These are phyloP conservation scores for Cataglyphis livida DNA, from an alignment of 2,888 invertebrate genomes.

Conservation along the genomic window DNA sequence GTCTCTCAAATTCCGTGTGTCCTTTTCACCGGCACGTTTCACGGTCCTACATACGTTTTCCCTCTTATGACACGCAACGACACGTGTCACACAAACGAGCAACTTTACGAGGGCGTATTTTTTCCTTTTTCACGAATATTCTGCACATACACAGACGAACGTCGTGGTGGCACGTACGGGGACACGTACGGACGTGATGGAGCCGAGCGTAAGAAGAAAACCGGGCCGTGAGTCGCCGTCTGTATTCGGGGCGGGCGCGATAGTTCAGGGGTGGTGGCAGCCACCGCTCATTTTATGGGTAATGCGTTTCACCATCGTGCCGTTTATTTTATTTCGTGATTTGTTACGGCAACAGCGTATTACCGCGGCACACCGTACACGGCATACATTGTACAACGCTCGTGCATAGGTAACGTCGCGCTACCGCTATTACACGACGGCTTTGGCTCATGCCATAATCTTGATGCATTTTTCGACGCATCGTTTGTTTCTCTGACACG, in stretches of 20 bases:
- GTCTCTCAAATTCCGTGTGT: neutral
- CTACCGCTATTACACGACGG: neutral
- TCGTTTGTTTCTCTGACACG: conserved; percentile 20
- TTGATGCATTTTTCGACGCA: conserved; percentile 31
- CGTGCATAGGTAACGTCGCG: conserved; percentile 6
- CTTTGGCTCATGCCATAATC: conserved; percentile 3
- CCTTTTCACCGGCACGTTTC: conserved; percentile 47
- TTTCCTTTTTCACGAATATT: conserved; percentile 45
- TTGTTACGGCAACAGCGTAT: conserved; percentile 59
- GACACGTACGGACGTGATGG: conserved; percentile 12
- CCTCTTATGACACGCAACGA: conserved; percentile 36
- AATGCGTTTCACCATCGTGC: conserved; percentile 72
- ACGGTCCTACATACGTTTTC: conserved; percentile 37
- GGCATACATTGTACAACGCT: neutral
- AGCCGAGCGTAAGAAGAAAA: conserved; percentile 3
- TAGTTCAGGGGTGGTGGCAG: conserved; percentile 61
- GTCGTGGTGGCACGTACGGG: conserved; percentile 39
- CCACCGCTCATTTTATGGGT: conserved; percentile 74
- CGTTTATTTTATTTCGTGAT: conserved; percentile 73
- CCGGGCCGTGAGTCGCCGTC: conserved; percentile 50
- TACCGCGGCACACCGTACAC: conserved; percentile 19
- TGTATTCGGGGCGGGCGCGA: conserved; percentile 71
- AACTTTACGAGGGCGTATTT: conserved; percentile 61
- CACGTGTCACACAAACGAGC: conserved; percentile 55
- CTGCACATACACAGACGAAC: conserved; percentile 30